Percentiles rank a stretch among this genome's conserved stretches.
Evolutionary conservation across 2,888 invertebrate genomes (phyloP).

Genomic region (Schizaphis graminum): DNA sequence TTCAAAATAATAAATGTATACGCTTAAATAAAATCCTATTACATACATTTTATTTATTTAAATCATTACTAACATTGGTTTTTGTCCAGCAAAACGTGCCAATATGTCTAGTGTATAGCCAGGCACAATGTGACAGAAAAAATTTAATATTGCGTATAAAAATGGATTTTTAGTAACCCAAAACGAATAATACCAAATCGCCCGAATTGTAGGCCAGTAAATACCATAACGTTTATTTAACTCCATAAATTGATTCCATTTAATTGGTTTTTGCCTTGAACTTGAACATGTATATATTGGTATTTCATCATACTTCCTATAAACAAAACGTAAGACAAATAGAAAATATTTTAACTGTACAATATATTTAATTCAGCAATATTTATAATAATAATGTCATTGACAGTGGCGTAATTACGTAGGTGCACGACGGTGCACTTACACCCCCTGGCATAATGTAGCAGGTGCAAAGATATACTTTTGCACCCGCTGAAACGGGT

Average conservation of each 20-base stretch:
- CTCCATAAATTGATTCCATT: conserved; percentile 81
- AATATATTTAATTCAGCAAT: too few species aligned
- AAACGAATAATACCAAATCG: conserved; percentile 70
- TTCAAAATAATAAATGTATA: background rate
- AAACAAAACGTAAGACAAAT: background rate
- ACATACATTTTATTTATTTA: background rate
- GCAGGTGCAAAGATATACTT: too few species aligned
- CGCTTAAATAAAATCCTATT: background rate
- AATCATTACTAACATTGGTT: conserved; percentile 67
- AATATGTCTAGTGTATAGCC: conserved; percentile 68
- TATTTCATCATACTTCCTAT: conserved; percentile 70
- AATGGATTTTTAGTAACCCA: conserved; percentile 66
- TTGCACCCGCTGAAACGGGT: too few species aligned
- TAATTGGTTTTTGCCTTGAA: conserved; percentile 84
- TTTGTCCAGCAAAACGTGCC: conserved; percentile 66
- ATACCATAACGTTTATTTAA: conserved; percentile 74
- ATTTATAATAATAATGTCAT: too few species aligned
- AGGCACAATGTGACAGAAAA: conserved; percentile 68
- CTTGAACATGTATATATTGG: conserved; percentile 90
- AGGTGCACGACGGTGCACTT: too few species aligned
- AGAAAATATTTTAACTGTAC: too few species aligned
- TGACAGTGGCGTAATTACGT: too few species aligned
- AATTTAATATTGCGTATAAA: conserved; percentile 66
- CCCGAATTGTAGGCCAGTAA: conserved; percentile 75
- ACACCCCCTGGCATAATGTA: too few species aligned